Evolutionary conservation across 2,888 invertebrate genomes (phyloP).

Genomic region (Bombyx huttoni): DNA sequence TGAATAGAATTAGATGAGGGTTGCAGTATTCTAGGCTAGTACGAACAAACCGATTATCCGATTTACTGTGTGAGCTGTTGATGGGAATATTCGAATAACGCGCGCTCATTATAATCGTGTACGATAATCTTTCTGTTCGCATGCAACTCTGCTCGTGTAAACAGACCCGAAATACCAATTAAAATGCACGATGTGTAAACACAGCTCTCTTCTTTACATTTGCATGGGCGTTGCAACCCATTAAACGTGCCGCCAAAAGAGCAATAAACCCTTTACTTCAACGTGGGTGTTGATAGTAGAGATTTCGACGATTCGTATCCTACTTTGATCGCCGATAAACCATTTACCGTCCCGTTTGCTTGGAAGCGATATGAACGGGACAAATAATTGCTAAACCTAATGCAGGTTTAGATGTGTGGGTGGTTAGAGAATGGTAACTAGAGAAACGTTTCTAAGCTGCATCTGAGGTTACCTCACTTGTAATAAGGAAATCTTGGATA

Average conservation of each 20-base stretch:
- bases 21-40: too few species aligned
- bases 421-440: constrained; percentile 34
- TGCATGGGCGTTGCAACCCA: background rate
- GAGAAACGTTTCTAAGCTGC: constrained; percentile 44
- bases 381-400: background rate
- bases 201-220: background rate
- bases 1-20: too few species aligned
- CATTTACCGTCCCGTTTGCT: constrained; percentile 5
- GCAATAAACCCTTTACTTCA: constrained; percentile 47
- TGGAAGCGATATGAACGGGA: constrained; percentile 7
- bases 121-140: too few species aligned
- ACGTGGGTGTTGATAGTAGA: constrained; percentile 50
- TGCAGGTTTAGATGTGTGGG: constrained; percentile 30
- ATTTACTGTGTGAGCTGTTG: too few species aligned
- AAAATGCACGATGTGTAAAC: background rate
- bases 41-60: too few species aligned
- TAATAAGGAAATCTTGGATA: constrained; percentile 11
- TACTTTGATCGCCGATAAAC: constrained; percentile 21
- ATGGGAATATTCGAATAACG: too few species aligned
- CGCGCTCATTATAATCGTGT: too few species aligned
- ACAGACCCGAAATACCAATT: background rate
- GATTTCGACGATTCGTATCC: constrained; percentile 43
- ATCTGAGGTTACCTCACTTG: constrained; percentile 13
- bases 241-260: constrained; percentile 17
- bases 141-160: too few species aligned